Percentiles rank a stretch among this genome's conserved stretches.
Evolutionary conservation across 1,140 invertebrate genomes (phyloP).

Genomic region (Diplogasteroides magnus): DNA sequence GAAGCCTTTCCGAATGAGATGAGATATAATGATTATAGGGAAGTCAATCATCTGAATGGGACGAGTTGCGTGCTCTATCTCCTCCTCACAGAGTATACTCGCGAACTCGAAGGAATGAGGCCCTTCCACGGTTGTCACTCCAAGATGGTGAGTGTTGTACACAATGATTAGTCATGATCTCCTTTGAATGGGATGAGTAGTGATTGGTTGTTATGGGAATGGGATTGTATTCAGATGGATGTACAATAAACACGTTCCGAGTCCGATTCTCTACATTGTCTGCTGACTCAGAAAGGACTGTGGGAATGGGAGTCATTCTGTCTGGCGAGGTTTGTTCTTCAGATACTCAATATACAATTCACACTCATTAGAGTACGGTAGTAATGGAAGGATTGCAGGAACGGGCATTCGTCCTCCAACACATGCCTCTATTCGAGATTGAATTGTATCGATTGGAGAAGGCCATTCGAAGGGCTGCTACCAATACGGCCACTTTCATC

Average conservation of each 20-base stretch:
- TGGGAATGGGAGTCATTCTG: slow-evolving; percentile 17
- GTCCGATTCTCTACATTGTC: neutral
- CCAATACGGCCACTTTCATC: slow-evolving; percentile 6
- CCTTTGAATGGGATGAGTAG: neutral
- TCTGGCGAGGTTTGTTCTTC: slow-evolving; percentile 1
- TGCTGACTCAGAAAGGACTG: neutral
- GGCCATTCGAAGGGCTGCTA: slow-evolving; percentile 3
- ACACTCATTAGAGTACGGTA: neutral
- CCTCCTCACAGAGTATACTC: slow-evolving; percentile 24
- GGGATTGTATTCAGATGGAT: neutral
- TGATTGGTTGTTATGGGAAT: slow-evolving; percentile 16
- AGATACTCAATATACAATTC: slow-evolving; percentile 8
- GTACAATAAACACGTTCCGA: neutral
- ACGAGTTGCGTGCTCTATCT: slow-evolving; percentile 15
- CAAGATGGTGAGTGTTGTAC: neutral
- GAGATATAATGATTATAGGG: no score
- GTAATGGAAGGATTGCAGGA: neutral
- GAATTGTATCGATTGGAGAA: slow-evolving; percentile 17
- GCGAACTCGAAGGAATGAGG: slow-evolving; percentile 11
- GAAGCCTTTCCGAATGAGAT: no score
- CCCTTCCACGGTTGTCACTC: slow-evolving; percentile 1
- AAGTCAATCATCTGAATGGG: slow-evolving; percentile 4
- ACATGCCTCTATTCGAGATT: slow-evolving; percentile 21
- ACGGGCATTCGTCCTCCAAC: slow-evolving; percentile 4
- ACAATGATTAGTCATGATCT: slow-evolving; percentile 1